Percentiles rank a stretch among this genome's conserved stretches.
phyloP scores from a whole-genome alignment of 2,113 vertebrate genomes.

The Saccopteryx bilineata region DNA sequence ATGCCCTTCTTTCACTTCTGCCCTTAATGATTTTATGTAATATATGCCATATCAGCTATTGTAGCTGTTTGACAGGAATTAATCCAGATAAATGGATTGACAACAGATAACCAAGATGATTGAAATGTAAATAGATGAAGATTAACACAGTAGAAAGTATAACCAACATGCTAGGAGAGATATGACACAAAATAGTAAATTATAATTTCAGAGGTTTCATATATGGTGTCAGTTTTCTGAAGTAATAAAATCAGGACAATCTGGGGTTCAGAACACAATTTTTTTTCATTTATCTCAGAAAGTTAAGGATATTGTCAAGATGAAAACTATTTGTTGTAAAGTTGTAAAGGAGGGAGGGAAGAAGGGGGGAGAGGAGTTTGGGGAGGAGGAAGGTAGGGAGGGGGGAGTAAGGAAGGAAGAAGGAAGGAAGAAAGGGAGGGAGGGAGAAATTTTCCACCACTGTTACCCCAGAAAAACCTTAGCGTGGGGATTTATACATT shows the following conservation, averaged over 20 bases:
- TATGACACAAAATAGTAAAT: constrained; percentile 53
- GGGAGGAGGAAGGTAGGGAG: too few relatives aligned
- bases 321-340: constrained; percentile 28
- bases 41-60: not conserved
- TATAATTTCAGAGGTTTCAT: constrained; percentile 49
- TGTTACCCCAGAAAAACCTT: not conserved
- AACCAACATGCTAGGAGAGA: not conserved
- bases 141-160: not conserved
- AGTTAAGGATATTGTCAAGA: constrained; percentile 55
- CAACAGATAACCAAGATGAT: constrained; percentile 47
- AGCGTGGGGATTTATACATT: not conserved
- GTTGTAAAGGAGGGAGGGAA: not conserved
- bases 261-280: not conserved
- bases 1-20: constrained; percentile 13
- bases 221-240: not conserved
- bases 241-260: constrained; percentile 24
- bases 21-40: constrained; percentile 46
- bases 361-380: not conserved
- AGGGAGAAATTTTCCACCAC: not conserved
- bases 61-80: constrained; percentile 39
- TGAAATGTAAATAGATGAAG: constrained; percentile 67
- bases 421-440: not conserved
- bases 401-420: not conserved
- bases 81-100: constrained; percentile 50
- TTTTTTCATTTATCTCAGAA: constrained; percentile 38